These are phyloP conservation scores for Sthenelais limicola DNA, from an alignment of 2,888 invertebrate genomes.

Conservation along the genomic window DNA sequence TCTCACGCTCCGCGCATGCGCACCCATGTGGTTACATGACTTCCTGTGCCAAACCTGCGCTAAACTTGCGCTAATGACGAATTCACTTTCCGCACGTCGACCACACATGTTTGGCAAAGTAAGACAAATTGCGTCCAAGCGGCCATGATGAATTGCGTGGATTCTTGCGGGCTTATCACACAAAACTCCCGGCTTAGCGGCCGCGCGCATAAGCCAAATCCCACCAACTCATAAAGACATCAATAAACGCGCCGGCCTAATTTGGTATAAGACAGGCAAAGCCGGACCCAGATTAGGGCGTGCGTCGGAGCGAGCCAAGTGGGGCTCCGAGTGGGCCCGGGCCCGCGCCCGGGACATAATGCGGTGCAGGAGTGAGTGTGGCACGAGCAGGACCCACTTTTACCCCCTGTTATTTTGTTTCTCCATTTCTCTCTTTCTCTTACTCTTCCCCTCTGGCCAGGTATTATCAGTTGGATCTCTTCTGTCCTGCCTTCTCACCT, in stretches of 20 bases:
- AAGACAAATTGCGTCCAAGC: slow-evolving; percentile 17
- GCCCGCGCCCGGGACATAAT: no score
- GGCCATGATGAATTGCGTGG: slow-evolving; percentile 30
- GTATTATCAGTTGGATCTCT: no score
- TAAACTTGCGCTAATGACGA: slow-evolving; percentile 4
- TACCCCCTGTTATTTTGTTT: no score
- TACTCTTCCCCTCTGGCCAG: no score
- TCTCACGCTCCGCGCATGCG: background rate
- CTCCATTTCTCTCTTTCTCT: no score
- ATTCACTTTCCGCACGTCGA: slow-evolving; percentile 29
- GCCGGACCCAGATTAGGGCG: slow-evolving; percentile 13
- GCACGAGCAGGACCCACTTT: no score
- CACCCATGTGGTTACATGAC: background rate
- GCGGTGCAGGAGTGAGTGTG: no score
- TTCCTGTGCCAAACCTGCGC: background rate
- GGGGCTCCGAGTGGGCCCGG: background rate
- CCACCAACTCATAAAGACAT: slow-evolving; percentile 38
- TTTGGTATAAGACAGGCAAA: slow-evolving; percentile 33
- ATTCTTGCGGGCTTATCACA: slow-evolving; percentile 30
- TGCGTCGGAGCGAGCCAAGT: slow-evolving; percentile 4
- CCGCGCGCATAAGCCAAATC: slow-evolving; percentile 24
- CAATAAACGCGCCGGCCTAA: slow-evolving; percentile 31
- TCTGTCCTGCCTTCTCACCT: no score
- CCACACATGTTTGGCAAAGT: slow-evolving; percentile 34
- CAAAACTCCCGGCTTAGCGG: slow-evolving; percentile 36